Conservation (phyloP, 2,797 vertebrate species). For the Peromyscus eremicus region DNA sequence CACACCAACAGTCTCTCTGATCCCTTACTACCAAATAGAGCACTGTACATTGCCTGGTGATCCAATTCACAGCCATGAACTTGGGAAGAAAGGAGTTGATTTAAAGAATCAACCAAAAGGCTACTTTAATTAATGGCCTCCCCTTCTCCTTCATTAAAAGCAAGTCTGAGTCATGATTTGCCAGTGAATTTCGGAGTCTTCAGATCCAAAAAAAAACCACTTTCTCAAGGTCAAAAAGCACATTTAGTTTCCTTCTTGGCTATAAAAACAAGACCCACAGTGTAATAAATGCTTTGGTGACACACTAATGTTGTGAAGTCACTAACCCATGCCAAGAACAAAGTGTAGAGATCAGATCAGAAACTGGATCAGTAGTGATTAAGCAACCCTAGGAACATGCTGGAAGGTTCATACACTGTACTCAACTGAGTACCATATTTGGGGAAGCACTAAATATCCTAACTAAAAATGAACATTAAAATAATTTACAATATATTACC, state of each 20-base stretch:
- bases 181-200: not conserved
- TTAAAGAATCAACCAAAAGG: slow-evolving; percentile 3
- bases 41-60: not conserved
- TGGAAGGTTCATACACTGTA: slow-evolving; percentile 23
- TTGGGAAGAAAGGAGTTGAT: not conserved
- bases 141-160: not conserved
- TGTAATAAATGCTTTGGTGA: not conserved
- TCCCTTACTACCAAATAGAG: not conserved
- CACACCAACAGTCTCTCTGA: not conserved
- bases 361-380: slow-evolving; percentile 42
- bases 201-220: slow-evolving; percentile 33
- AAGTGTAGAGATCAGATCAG: slow-evolving; percentile 57
- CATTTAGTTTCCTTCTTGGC: not conserved
- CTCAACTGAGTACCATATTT: not conserved
- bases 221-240: slow-evolving; percentile 38
- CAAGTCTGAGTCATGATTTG: slow-evolving; percentile 30
- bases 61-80: not conserved
- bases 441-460: not conserved
- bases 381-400: slow-evolving; percentile 12
- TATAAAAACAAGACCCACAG: slow-evolving; percentile 38
- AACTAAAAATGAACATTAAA: slow-evolving; percentile 53
- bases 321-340: slow-evolving; percentile 53
- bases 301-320: slow-evolving; percentile 53
- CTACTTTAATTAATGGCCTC: not conserved
- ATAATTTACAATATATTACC: not conserved